Evolutionary conservation across 2,113 vertebrate genomes (phyloP).

Genomic region (Cromileptes altivelis): DNA sequence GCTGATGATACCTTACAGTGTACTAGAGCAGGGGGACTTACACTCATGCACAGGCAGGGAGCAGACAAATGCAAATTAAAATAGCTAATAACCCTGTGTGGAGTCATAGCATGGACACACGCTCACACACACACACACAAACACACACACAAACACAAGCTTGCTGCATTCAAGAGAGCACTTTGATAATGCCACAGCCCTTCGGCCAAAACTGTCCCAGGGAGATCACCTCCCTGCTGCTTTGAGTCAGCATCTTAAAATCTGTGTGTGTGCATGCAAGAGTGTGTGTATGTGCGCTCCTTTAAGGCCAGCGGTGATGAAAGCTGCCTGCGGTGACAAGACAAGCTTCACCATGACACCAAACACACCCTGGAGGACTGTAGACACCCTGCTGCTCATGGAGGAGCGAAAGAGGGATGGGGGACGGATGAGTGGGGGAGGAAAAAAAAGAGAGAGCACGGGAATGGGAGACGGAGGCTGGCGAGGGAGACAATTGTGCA

Average conservation of each 20-base stretch:
- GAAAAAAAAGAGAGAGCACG: slow-evolving; percentile 2
- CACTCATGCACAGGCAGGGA: not conserved
- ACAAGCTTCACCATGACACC: slow-evolving; percentile 64
- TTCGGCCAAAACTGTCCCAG: slow-evolving; percentile 51
- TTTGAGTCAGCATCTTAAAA: slow-evolving; percentile 48
- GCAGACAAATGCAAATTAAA: slow-evolving; percentile 35
- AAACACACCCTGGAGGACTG: slow-evolving; percentile 58
- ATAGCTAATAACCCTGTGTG: slow-evolving; percentile 6
- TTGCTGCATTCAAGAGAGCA: slow-evolving; percentile 38
- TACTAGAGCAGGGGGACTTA: slow-evolving; percentile 4
- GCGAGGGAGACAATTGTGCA: slow-evolving; percentile 16
- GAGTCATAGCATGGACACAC: not conserved
- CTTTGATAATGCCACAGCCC: slow-evolving; percentile 68
- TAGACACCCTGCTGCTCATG: slow-evolving; percentile 44
- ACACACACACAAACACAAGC: slow-evolving; percentile 9
- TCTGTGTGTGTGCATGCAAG: slow-evolving; percentile 10
- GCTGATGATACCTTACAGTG: slow-evolving; percentile 4
- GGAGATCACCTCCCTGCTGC: slow-evolving; percentile 43
- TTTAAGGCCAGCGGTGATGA: slow-evolving; percentile 47
- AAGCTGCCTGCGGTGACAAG: slow-evolving; percentile 62
- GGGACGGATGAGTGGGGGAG: slow-evolving; percentile 28
- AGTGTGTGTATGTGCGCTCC: slow-evolving; percentile 17
- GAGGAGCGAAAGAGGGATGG: slow-evolving; percentile 42
- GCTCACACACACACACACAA: slow-evolving; percentile 11
- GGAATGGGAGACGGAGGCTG: slow-evolving; percentile 21